These are phyloP conservation scores for Cataglyphis albicans DNA, from an alignment of 2,888 invertebrate species.

Conservation along the genomic window DNA sequence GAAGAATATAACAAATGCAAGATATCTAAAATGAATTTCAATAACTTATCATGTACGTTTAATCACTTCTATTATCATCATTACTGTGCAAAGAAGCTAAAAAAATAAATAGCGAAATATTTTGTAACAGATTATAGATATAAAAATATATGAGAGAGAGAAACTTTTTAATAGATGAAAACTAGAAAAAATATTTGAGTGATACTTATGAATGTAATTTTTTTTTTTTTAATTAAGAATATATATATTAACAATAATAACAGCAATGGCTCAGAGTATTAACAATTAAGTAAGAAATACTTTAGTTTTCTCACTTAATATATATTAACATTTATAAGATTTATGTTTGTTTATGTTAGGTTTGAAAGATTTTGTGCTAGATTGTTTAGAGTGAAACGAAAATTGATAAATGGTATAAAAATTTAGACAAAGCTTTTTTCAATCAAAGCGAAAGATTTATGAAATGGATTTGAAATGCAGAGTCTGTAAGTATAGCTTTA, in stretches of 20 bases:
- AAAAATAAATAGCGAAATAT: conserved; percentile 27
- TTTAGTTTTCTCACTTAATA: too few relatives aligned
- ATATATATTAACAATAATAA: not conserved
- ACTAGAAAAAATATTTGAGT: conserved; percentile 13
- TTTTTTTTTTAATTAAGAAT: not conserved
- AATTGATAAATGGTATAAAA: conserved; percentile 24
- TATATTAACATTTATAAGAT: not conserved
- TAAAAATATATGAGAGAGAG: conserved; percentile 18
- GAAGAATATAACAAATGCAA: conserved; percentile 32
- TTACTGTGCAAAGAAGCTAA: not conserved
- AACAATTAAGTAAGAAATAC: too few relatives aligned
- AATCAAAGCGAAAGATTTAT: not conserved
- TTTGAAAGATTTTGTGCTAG: not conserved
- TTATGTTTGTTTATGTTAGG: conserved; percentile 13
- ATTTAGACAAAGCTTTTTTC: not conserved
- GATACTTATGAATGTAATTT: conserved; percentile 10
- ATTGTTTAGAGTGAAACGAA: conserved; percentile 23
- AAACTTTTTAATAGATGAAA: conserved; percentile 5
- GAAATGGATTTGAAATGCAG: not conserved
- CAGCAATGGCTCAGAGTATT: too few relatives aligned
- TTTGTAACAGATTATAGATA: conserved; percentile 26
- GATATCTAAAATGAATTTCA: not conserved
- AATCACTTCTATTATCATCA: not conserved
- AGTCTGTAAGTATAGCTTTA: conserved; percentile 69
- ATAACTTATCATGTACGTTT: not conserved